Evolutionary conservation across 1,140 invertebrate genomes (phyloP), one percentile per base, ranked within the genome.

Genomic region (Eciton burchellii): DNA sequence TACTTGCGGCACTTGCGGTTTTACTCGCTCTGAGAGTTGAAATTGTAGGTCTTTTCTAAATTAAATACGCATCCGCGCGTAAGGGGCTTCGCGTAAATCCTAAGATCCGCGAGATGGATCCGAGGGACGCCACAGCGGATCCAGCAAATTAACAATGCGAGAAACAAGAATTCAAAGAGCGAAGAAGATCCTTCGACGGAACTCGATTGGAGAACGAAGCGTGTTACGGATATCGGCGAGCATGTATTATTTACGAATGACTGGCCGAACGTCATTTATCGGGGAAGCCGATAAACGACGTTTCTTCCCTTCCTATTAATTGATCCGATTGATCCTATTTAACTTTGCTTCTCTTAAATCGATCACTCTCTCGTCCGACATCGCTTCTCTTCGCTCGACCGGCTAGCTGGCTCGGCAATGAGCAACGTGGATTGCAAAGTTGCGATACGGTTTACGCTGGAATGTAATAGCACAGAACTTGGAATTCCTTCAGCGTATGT

Each of bases 1-100:
- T 71, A 84, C 82, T 86, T 76, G 87, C 59, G 88, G 85, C 84
- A n/a, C n/a, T 66, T 86, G 89, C 24, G 87, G 89, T 77, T 83
- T 81, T 19, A 26, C n/a, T 70, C 68, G 57, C n/a, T 59, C 35
- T 29, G 41, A 24, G 45, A 45, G 35, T 60, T 29, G 71, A 89
- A 89, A 88, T 85, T 83, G 84, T 87, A 60, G 63, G 43, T 76
- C 56, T 65, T 62, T 45, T 43, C n/a, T n/a, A n/a, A 19, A 72
- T 56, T 41, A 65, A 76, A 76, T 76, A 19, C 29, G n/a, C 5
- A 3, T 35, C 16, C 3, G n/a, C 21, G 21, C 49, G n/a, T 19
- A 29, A 43, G 4, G 3, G 9, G 19, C 29, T 52, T 54, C 14
- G 21, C 24, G 5, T 54, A n/a, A n/a, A n/a, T n/a, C n/a, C n/a